phyloP scores from a whole-genome alignment of 2,113 vertebrate genomes.

The Arenaria interpres region DNA sequence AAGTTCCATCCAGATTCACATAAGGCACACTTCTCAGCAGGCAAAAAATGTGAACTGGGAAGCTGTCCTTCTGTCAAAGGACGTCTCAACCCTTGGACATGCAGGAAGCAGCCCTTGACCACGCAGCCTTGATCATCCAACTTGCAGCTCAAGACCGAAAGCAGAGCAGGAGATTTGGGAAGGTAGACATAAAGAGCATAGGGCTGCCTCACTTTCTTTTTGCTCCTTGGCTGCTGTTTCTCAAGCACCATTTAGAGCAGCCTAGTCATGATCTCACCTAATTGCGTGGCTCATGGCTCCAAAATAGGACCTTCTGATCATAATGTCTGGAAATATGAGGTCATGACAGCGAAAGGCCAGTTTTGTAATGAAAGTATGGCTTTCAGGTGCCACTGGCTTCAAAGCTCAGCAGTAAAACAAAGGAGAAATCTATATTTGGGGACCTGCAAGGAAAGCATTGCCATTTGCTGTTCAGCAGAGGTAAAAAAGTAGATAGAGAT shows the following conservation, averaged over 20 bases:
- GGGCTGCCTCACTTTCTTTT: background rate
- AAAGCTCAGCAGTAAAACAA: background rate
- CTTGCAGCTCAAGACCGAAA: background rate
- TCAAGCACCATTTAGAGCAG: background rate
- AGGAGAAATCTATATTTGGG: constrained; percentile 13
- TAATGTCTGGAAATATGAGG: background rate
- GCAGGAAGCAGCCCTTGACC: background rate
- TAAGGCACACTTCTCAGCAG: background rate
- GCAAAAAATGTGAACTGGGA: background rate
- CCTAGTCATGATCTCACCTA: background rate
- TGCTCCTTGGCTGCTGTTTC: background rate
- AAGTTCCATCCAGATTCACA: background rate
- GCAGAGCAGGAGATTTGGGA: background rate
- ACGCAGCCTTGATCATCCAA: background rate
- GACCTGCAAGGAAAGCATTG: constrained; percentile 30
- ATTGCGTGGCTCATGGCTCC: background rate
- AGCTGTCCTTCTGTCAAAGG: background rate
- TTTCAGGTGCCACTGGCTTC: background rate
- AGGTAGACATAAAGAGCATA: background rate
- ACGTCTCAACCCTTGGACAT: background rate
- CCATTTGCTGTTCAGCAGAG: background rate
- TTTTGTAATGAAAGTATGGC: background rate
- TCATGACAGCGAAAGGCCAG: background rate
- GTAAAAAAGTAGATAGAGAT: background rate
- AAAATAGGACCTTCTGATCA: background rate